Conservation (phyloP, 2,888 invertebrate genomes). For the Unio pictorum region DNA sequence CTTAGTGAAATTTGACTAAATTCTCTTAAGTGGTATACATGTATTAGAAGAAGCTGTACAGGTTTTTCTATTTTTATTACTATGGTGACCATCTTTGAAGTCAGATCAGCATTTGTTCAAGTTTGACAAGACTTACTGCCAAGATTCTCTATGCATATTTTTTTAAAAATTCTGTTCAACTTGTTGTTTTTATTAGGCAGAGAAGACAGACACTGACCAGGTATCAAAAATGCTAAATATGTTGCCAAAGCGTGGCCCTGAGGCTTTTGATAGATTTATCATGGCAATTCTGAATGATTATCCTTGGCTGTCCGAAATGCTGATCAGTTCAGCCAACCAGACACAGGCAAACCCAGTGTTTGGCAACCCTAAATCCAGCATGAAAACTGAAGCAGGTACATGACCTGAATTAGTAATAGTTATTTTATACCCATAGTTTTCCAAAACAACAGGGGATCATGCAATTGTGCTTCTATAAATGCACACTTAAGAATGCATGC, state of each 20-base stretch:
- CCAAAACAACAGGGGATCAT: too few relatives aligned
- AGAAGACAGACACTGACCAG: constrained; percentile 44
- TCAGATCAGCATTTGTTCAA: too few relatives aligned
- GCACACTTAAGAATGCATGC: too few relatives aligned
- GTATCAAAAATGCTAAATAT: constrained; percentile 50
- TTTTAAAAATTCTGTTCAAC: too few relatives aligned
- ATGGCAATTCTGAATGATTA: constrained; percentile 44
- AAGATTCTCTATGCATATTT: too few relatives aligned
- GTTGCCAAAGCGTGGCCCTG: constrained; percentile 54
- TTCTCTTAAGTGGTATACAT: too few relatives aligned
- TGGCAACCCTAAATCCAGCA: constrained; percentile 18
- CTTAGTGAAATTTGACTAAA: too few relatives aligned
- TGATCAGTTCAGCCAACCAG: constrained; percentile 27
- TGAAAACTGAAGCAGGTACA: constrained; percentile 10
- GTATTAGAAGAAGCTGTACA: too few relatives aligned
- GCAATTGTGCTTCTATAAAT: too few relatives aligned
- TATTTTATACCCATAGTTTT: background rate
- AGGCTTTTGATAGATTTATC: constrained; percentile 51
- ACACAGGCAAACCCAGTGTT: constrained; percentile 10
- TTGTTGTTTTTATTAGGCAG: constrained; percentile 25
- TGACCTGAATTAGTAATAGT: background rate
- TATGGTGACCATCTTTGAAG: too few relatives aligned
- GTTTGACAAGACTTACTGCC: too few relatives aligned
- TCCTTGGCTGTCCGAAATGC: constrained; percentile 51
- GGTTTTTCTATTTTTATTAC: too few relatives aligned